Conservation (phyloP, 2,797 vertebrate species). For the Euthynnus affinis region DNA sequence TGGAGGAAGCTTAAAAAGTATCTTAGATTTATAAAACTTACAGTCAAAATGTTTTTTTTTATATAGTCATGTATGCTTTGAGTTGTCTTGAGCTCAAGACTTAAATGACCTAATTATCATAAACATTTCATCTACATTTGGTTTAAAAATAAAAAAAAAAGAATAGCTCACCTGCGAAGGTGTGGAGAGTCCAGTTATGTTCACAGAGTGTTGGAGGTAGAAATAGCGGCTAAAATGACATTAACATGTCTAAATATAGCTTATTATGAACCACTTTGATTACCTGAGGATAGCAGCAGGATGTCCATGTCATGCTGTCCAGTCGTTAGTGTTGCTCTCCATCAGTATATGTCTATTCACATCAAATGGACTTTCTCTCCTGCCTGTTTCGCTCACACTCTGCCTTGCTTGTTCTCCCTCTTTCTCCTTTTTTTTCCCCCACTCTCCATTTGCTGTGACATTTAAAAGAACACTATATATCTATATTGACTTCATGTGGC, state of each 20-base stretch:
- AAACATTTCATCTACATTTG: not conserved
- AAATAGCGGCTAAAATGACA: conserved; percentile 41
- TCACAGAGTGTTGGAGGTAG: conserved; percentile 7
- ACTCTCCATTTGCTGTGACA: conserved; percentile 63
- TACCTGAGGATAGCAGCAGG: conserved; percentile 49
- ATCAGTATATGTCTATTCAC: conserved; percentile 41
- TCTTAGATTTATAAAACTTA: not conserved
- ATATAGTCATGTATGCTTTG: conserved; percentile 17
- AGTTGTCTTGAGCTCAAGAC: conserved; percentile 5
- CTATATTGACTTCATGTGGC: conserved; percentile 74
- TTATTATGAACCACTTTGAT: conserved; percentile 49
- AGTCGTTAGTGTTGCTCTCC: conserved; percentile 41
- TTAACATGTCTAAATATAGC: conserved; percentile 48
- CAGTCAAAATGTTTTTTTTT: not conserved
- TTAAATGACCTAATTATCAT: conserved; percentile 15
- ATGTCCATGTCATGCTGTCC: conserved; percentile 41
- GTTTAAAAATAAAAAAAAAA: not conserved
- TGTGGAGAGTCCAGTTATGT: conserved; percentile 28
- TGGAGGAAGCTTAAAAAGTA: conserved; percentile 5
- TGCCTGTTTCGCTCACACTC: conserved; percentile 26
- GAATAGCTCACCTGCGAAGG: conserved; percentile 3
- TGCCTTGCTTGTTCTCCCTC: conserved; percentile 20
- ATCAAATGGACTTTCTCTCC: conserved; percentile 64
- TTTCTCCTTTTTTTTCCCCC: conserved; percentile 2
- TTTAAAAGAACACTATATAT: conserved; percentile 77